These are phyloP conservation scores for Barnardius zonarius DNA, from an alignment of 2,113 vertebrate genomes.

Conservation along the genomic window DNA sequence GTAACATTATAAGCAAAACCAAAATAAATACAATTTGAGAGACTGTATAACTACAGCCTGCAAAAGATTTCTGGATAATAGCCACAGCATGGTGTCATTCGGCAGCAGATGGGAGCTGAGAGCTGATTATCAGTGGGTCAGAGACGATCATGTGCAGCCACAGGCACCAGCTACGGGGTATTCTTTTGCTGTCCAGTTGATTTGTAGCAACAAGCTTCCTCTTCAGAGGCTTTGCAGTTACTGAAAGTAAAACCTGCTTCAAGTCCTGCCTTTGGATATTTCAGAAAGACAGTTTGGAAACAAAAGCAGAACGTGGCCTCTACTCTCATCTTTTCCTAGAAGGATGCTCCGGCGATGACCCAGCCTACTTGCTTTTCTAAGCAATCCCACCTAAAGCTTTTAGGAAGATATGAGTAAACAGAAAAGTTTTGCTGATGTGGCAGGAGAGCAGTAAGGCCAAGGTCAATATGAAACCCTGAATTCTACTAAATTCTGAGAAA, in stretches of 20 bases:
- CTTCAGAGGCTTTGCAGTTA: background rate
- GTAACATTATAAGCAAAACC: background rate
- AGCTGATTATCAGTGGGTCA: background rate
- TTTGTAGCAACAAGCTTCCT: background rate
- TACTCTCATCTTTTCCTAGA: background rate
- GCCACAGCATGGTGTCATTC: background rate
- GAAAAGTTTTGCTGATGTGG: rapidly evolving
- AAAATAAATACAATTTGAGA: background rate
- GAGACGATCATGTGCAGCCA: background rate
- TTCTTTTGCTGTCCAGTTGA: background rate
- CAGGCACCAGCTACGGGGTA: background rate
- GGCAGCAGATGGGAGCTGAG: background rate
- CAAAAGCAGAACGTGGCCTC: background rate
- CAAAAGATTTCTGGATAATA: background rate
- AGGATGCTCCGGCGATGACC: background rate
- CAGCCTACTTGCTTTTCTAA: background rate
- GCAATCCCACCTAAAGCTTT: background rate
- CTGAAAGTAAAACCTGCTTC: background rate
- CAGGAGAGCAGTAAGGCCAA: background rate
- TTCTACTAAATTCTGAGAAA: background rate
- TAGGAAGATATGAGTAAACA: background rate
- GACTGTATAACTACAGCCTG: background rate
- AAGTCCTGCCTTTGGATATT: background rate
- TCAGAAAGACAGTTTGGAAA: background rate
- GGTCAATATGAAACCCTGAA: background rate